Conservation (phyloP, 2,888 invertebrate species). For the Cactoblastis cactorum region DNA sequence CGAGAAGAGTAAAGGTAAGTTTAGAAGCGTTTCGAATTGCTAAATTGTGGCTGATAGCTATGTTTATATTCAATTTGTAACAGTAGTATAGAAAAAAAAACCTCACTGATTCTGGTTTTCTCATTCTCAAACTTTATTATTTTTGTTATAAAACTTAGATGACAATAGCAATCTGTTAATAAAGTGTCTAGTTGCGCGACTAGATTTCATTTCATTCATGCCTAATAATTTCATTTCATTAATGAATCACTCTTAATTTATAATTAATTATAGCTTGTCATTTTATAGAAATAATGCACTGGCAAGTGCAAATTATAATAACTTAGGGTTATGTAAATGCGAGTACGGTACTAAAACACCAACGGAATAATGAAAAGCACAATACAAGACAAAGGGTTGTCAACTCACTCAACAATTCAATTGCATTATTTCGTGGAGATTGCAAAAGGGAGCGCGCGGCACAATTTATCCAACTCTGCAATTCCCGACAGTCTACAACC, state of each 20-base stretch:
- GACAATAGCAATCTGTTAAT: background rate
- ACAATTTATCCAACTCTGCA: constrained; percentile 70
- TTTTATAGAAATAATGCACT: background rate
- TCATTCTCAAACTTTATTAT: too few species aligned
- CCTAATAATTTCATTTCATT: background rate
- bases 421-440: constrained; percentile 68
- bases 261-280: background rate
- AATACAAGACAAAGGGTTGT: constrained; percentile 54
- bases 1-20: background rate
- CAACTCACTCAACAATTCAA: constrained; percentile 60
- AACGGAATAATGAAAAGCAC: constrained; percentile 34
- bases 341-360: constrained; percentile 1
- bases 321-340: constrained; percentile 18
- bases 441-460: constrained; percentile 63
- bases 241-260: background rate
- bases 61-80: too few species aligned
- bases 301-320: constrained; percentile 3
- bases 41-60: too few species aligned
- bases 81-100: too few species aligned
- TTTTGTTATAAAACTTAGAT: too few species aligned
- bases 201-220: background rate
- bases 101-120: too few species aligned
- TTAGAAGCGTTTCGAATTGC: constrained; percentile 3
- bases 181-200: too few species aligned
- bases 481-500: constrained; percentile 72